These are phyloP conservation scores for Pangasianodon hypophthalmus DNA, from an alignment of 2,113 vertebrate species.

Conservation along the genomic window DNA sequence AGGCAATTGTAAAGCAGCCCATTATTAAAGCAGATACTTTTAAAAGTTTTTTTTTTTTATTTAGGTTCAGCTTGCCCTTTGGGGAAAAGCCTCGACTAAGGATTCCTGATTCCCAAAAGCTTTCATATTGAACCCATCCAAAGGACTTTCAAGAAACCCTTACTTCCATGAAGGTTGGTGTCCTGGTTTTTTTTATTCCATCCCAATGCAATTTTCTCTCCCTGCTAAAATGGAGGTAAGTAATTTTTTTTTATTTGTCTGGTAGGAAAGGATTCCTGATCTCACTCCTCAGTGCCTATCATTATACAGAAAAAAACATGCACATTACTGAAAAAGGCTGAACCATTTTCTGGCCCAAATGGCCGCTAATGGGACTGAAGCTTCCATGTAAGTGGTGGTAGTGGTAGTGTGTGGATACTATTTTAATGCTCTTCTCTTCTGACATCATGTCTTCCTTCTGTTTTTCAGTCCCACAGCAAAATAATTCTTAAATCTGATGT, in stretches of 20 bases:
- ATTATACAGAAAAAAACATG: not conserved
- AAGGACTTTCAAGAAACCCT: not conserved
- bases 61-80: not conserved
- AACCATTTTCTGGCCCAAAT: not conserved
- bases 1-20: not conserved
- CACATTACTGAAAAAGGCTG: not conserved
- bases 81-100: not conserved
- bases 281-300: not conserved
- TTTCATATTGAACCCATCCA: not conserved
- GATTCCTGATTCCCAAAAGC: not conserved
- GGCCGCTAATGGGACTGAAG: not conserved
- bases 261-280: not conserved
- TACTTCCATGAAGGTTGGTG: not conserved
- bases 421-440: not conserved
- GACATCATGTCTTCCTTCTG: not conserved
- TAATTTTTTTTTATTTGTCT: not conserved
- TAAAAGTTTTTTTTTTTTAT: not conserved
- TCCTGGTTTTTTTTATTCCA: too few species aligned
- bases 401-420: not conserved
- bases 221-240: not conserved
- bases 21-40: not conserved
- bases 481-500: not conserved
- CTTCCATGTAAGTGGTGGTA: not conserved
- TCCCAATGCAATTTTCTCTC: not conserved
- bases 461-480: not conserved